Evolutionary conservation across 2,888 invertebrate species (phyloP), one percentile per base, ranked within the genome.

Genomic region (Kuschelorhynchus macadamiae): DNA sequence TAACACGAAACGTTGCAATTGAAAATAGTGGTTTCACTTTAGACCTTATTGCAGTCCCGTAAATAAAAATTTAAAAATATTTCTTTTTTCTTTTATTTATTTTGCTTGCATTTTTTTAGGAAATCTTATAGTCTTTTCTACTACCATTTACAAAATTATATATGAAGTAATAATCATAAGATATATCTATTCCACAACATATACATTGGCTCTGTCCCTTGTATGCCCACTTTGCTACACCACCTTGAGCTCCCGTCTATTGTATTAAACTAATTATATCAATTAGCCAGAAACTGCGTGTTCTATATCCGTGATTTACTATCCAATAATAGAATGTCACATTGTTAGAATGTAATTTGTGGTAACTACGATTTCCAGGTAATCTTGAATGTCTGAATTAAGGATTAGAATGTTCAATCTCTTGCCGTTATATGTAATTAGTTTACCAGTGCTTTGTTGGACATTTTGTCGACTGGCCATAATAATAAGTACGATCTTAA

Each of bases 291-390:
- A 32, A 61, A 67, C 67, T 53, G 47, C 47, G 47, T 55, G 56
- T 61, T 67, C 67, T 61, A 61, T 67, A 61, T 49, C 55, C 30
- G 67, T 61, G 60, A 67, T 55, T 67, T 67, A 61, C 42, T 60
- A 60, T 42, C 49, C 42, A 49, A 55, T 67, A 67, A 61, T 61
- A 39, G 49, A 67, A 61, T 61, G 61, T 61, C 52, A 55, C 61
- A 61, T 67, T 61, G 67, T 49, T 55, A 33, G 49, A 53, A 41
- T n/a, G 49, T 61, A 67, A 67, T 67, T 67, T 60, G 60, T 55
- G 49, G 55, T 41, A 17, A 47, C 50, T 39, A 18, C 30, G 52
- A 32, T 52, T 61, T 42, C 32, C 25, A 46, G 36, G 64, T 64
- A 46, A 57, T 56, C 49, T 39, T 21, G 30, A 32, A 18, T 52